phyloP scores from a whole-genome alignment of 2,888 invertebrate genomes.

The Microctonus brassicae region DNA sequence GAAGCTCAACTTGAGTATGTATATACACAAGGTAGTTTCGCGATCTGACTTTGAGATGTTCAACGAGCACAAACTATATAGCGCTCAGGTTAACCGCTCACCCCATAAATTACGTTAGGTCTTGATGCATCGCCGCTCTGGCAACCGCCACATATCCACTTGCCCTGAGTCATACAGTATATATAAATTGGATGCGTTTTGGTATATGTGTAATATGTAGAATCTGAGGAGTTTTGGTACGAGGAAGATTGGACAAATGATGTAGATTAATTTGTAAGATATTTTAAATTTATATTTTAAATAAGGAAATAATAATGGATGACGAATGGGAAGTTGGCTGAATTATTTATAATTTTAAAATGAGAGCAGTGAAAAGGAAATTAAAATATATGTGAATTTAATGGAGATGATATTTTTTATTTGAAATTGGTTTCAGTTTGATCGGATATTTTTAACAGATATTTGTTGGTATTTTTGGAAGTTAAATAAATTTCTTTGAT shows the following conservation, averaged over 20 bases:
- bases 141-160: not conserved
- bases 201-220: not conserved
- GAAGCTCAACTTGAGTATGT: not conserved
- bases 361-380: too few species aligned
- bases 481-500: too few species aligned
- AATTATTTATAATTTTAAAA: too few species aligned
- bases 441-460: too few species aligned
- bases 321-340: too few species aligned
- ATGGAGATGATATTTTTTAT: not conserved
- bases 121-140: not conserved
- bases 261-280: not conserved
- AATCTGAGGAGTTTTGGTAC: not conserved
- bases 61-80: not conserved
- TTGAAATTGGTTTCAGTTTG: too few species aligned
- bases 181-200: not conserved
- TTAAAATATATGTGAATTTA: not conserved
- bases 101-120: not conserved
- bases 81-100: not conserved
- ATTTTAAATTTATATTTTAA: not conserved
- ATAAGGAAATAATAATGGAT: not conserved
- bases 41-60: not conserved
- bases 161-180: not conserved
- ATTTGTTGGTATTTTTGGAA: too few species aligned
- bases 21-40: not conserved
- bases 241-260: not conserved